Conservation (phyloP, 2,797 vertebrate species). For the Brotula barbata region DNA sequence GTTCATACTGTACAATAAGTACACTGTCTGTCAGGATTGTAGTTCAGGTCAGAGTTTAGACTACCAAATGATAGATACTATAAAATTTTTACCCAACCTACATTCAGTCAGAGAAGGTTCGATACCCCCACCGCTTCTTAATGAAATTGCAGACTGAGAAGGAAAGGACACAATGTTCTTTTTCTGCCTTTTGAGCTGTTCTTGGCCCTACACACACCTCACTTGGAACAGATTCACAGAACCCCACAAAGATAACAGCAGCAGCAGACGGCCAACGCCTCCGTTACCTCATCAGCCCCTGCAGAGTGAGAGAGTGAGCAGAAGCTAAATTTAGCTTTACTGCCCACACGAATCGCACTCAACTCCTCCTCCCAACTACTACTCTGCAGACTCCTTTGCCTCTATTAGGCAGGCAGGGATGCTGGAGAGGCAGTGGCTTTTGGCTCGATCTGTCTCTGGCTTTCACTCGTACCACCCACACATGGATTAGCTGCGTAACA, state of each 20-base stretch:
- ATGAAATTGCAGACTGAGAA: constrained; percentile 14
- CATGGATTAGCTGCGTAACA: constrained; percentile 70
- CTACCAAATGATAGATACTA: constrained; percentile 15
- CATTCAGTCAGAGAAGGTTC: constrained; percentile 33
- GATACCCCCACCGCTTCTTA: constrained; percentile 9
- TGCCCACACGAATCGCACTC: constrained; percentile 64
- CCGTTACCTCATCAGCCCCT: constrained; percentile 73
- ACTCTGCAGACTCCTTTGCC: constrained; percentile 65
- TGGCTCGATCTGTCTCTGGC: constrained; percentile 51
- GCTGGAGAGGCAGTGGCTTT: constrained; percentile 29
- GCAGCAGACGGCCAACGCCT: constrained; percentile 58
- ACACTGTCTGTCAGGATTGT: not conserved
- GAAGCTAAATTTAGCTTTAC: constrained; percentile 80
- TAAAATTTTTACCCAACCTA: constrained; percentile 10
- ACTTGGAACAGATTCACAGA: constrained; percentile 40
- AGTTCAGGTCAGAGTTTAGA: not conserved
- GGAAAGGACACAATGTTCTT: constrained; percentile 57
- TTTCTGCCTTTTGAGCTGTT: constrained; percentile 17
- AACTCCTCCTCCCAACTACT: constrained; percentile 55
- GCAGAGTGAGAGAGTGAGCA: constrained; percentile 65
- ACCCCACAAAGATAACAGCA: constrained; percentile 52
- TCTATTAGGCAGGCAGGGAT: constrained; percentile 39
- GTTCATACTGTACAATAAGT: not conserved
- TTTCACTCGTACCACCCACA: constrained; percentile 62
- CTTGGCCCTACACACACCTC: constrained; percentile 3